Percentiles rank a stretch among this genome's conserved stretches.
Evolutionary conservation across 2,888 invertebrate species (phyloP).

Genomic region (Aphrophora alni): DNA sequence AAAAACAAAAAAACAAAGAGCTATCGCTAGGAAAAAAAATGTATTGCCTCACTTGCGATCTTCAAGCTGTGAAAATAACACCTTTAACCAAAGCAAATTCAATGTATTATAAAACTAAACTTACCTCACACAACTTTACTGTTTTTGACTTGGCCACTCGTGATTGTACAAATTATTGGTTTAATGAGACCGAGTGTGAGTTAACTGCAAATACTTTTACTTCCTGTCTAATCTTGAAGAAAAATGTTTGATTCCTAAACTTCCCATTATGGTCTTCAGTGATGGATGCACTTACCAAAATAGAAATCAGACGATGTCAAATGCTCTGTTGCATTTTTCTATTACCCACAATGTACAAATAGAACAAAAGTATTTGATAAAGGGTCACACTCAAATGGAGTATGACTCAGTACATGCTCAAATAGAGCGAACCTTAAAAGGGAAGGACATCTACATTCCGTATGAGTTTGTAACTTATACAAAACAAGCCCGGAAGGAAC

Average conservation of each 20-base stretch:
- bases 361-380: conserved; percentile 22
- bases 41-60: not conserved
- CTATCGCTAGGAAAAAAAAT: not conserved
- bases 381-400: conserved; percentile 28
- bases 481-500: conserved; percentile 10
- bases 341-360: conserved; percentile 12
- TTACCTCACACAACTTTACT: conserved; percentile 2
- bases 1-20: not conserved
- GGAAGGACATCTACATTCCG: conserved; percentile 25
- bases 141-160: not conserved
- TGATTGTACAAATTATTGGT: conserved; percentile 10
- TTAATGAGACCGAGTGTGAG: not conserved
- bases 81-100: conserved; percentile 16
- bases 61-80: conserved; percentile 15
- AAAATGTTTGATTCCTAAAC: conserved; percentile 3
- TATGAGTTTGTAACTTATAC: conserved; percentile 26
- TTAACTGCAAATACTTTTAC: not conserved
- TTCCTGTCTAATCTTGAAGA: not conserved
- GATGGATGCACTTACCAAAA: conserved; percentile 18
- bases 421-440: conserved; percentile 7
- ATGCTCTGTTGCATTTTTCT: conserved; percentile 26
- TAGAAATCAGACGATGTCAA: not conserved
- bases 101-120: conserved; percentile 17
- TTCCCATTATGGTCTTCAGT: not conserved
- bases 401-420: conserved; percentile 26